Evolutionary conservation across 2,888 invertebrate species (phyloP).

Genomic region (Cosmopolites sordidus): DNA sequence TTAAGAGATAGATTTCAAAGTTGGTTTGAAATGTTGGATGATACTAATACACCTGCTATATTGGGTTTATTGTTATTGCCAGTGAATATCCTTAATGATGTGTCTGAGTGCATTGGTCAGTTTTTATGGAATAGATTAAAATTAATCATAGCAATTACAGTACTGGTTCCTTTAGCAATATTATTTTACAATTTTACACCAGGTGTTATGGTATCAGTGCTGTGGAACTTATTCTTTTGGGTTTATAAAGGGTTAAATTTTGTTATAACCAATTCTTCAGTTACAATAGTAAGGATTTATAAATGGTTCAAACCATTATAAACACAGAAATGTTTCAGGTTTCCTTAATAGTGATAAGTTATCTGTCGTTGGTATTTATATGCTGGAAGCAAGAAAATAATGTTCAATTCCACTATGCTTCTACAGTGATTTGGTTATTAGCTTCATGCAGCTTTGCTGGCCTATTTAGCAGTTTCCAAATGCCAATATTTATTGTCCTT

Average conservation of each 20-base stretch:
- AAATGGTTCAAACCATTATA: conserved; percentile 6
- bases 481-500: conserved; percentile 67
- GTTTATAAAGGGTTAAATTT: conserved; percentile 38
- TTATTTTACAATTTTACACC: conserved; percentile 72
- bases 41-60: conserved; percentile 62
- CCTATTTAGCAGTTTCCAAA: conserved; percentile 69
- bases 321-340: conserved; percentile 55
- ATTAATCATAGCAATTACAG: conserved; percentile 50
- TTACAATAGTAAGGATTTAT: conserved; percentile 41
- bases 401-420: conserved; percentile 61
- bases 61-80: conserved; percentile 62
- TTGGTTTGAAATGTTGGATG: conserved; percentile 73
- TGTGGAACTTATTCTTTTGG: conserved; percentile 50
- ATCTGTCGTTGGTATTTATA: conserved; percentile 65
- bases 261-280: conserved; percentile 42
- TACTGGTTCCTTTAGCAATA: conserved; percentile 52
- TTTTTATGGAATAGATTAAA: conserved; percentile 66
- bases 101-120: conserved; percentile 70
- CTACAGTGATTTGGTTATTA: conserved; percentile 72
- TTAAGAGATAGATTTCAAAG: conserved; percentile 69
- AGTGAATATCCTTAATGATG: conserved; percentile 67
- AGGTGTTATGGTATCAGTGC: conserved; percentile 55
- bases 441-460: conserved; percentile 72
- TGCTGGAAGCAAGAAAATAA: conserved; percentile 73
- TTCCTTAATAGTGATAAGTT: conserved; percentile 61